These are phyloP conservation scores for Hozukius guyotensis DNA, from an alignment of 2,797 vertebrate genomes.

Conservation along the genomic window DNA sequence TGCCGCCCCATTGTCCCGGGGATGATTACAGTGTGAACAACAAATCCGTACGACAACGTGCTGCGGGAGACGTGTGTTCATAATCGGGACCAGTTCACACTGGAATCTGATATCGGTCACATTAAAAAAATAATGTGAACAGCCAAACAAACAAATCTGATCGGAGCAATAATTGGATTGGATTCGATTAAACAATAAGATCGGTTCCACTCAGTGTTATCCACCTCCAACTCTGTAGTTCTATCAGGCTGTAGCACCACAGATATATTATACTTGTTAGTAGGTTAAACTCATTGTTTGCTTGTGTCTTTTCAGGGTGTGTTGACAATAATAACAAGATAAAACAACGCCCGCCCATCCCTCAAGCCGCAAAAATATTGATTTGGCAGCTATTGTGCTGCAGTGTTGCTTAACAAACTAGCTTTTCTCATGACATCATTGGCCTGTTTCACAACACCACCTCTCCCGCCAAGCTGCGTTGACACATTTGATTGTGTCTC, in stretches of 20 bases:
- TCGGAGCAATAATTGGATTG: not conserved
- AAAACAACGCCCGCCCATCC: not conserved
- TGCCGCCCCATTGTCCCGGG: too few relatives aligned
- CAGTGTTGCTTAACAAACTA: not conserved
- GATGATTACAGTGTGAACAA: too few relatives aligned
- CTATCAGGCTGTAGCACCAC: too few relatives aligned
- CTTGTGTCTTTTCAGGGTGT: not conserved
- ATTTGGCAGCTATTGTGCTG: not conserved
- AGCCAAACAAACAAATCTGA: not conserved
- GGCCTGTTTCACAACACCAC: not conserved
- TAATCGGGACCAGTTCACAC: not conserved
- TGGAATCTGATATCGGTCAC: not conserved
- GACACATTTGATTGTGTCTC: not conserved
- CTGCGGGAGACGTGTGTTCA: too few relatives aligned
- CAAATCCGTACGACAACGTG: not conserved
- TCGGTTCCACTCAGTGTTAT: too few relatives aligned
- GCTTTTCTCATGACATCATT: conserved; percentile 26
- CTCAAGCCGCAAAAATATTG: not conserved
- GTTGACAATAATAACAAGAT: not conserved
- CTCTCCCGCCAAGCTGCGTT: not conserved
- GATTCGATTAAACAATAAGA: too few relatives aligned
- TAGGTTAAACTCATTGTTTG: too few relatives aligned
- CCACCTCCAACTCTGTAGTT: too few relatives aligned
- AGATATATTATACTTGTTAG: too few relatives aligned
- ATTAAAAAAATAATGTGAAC: not conserved